These are phyloP conservation scores for Sebastiscus tertius DNA, from an alignment of 2,797 vertebrate genomes.

Conservation along the genomic window DNA sequence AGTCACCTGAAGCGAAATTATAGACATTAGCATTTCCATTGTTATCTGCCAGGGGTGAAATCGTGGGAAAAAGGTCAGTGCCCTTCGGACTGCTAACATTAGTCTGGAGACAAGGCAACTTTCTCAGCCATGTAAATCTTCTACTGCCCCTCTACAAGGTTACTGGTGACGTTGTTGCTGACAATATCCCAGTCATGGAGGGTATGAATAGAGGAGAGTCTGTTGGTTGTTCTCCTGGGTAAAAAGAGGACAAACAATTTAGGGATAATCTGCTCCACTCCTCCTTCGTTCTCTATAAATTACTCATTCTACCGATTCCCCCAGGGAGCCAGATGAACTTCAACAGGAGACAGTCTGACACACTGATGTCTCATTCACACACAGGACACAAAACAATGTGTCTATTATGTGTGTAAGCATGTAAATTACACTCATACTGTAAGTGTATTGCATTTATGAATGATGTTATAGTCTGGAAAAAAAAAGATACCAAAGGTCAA, in stretches of 20 bases:
- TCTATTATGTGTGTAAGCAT: slow-evolving; percentile 40
- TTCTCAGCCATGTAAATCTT: slow-evolving; percentile 68
- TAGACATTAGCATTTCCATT: slow-evolving; percentile 35
- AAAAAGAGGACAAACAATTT: slow-evolving; percentile 72
- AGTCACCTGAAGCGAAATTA: slow-evolving; percentile 37
- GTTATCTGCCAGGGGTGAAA: slow-evolving; percentile 39
- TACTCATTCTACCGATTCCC: slow-evolving; percentile 57
- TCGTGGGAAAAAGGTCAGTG: slow-evolving; percentile 67
- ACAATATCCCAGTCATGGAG: slow-evolving; percentile 77
- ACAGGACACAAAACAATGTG: slow-evolving; percentile 21
- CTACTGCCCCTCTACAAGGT: slow-evolving; percentile 46
- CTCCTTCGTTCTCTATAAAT: slow-evolving; percentile 56
- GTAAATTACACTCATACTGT: slow-evolving; percentile 38
- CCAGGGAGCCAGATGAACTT: slow-evolving; percentile 44
- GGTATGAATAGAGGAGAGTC: slow-evolving; percentile 70
- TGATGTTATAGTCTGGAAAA: neutral
- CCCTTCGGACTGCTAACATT: slow-evolving; percentile 44
- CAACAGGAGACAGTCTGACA: slow-evolving; percentile 38
- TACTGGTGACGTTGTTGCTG: slow-evolving; percentile 53
- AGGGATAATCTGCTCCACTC: slow-evolving; percentile 59
- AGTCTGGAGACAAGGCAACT: slow-evolving; percentile 49
- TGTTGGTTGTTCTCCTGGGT: slow-evolving; percentile 68
- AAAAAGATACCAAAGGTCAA: neutral
- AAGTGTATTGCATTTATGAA: slow-evolving; percentile 12
- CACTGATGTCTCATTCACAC: slow-evolving; percentile 34